A percentile compares a stretch with the other conserved stretches of the same genome.
phyloP scores from a whole-genome alignment of 2,888 invertebrate genomes.

The Thysanoteuthis rhombus region DNA sequence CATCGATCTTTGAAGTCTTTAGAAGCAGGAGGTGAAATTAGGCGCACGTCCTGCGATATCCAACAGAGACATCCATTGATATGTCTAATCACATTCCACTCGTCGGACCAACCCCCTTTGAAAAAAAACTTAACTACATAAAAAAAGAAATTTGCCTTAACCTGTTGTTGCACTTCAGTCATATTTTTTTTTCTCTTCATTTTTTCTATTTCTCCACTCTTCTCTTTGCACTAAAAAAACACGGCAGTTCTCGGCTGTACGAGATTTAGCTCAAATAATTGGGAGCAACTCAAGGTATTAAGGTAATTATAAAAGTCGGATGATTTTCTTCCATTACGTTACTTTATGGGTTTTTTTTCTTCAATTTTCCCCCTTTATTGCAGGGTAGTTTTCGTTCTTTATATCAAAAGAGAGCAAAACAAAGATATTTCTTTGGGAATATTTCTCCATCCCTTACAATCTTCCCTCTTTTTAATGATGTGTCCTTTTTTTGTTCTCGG shows the following conservation, averaged over 20 bases:
- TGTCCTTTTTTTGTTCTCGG: neutral
- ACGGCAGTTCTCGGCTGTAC: neutral
- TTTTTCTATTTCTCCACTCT: neutral
- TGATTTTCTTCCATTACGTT: neutral
- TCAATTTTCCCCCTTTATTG: neutral
- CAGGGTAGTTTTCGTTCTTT: neutral
- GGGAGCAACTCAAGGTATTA: neutral
- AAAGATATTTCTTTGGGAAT: neutral
- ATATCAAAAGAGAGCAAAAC: neutral
- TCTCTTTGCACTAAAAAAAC: neutral
- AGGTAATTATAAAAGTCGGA: neutral
- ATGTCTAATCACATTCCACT: neutral
- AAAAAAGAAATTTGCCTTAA: neutral
- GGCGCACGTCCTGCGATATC: neutral
- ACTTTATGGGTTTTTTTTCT: neutral
- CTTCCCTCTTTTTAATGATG: neutral
- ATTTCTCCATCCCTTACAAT: neutral
- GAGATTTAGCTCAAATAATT: neutral
- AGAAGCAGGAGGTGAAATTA: neutral
- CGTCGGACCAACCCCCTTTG: neutral
- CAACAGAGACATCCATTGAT: neutral
- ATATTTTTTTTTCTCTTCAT: too few relatives aligned
- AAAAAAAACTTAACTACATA: accelerated
- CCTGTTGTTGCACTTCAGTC: neutral
- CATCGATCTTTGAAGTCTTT: neutral